phyloP scores from a whole-genome alignment of 2,888 invertebrate species.

The Drosophila demipolita region DNA sequence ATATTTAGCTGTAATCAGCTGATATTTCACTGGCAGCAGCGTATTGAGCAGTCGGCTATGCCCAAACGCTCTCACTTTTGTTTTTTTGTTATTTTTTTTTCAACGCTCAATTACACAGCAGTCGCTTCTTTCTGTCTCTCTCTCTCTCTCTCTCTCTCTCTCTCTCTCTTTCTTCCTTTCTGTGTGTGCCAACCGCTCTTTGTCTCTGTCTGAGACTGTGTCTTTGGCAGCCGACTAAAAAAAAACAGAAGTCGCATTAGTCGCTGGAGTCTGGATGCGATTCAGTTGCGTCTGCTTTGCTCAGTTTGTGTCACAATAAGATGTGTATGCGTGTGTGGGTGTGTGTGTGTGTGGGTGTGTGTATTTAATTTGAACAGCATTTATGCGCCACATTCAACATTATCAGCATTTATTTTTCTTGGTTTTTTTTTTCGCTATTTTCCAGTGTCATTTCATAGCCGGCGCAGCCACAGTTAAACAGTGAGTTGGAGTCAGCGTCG shows the following conservation, averaged over 20 bases:
- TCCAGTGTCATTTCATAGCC: conserved; percentile 75
- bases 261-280: conserved; percentile 20
- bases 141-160: background rate
- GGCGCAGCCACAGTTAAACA: conserved; percentile 59
- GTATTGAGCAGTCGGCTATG: background rate
- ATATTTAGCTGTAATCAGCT: background rate
- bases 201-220: conserved; percentile 10
- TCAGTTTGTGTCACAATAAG: conserved; percentile 8
- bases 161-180: background rate
- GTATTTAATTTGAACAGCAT: conserved; percentile 64
- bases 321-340: conserved; percentile 8
- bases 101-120: conserved; percentile 55
- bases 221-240: conserved; percentile 12
- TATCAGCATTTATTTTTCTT: conserved; percentile 76
- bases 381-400: conserved; percentile 78
- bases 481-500: background rate
- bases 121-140: conserved; percentile 1
- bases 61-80: background rate
- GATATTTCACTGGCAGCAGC: background rate
- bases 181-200: background rate
- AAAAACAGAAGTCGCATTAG: conserved; percentile 36
- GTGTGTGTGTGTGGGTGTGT: conserved; percentile 11
- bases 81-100: background rate
- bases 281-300: conserved; percentile 6
- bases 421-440: conserved; percentile 77